Conservation (phyloP, 2,113 vertebrate genomes). For the Sebastes fasciatus region DNA sequence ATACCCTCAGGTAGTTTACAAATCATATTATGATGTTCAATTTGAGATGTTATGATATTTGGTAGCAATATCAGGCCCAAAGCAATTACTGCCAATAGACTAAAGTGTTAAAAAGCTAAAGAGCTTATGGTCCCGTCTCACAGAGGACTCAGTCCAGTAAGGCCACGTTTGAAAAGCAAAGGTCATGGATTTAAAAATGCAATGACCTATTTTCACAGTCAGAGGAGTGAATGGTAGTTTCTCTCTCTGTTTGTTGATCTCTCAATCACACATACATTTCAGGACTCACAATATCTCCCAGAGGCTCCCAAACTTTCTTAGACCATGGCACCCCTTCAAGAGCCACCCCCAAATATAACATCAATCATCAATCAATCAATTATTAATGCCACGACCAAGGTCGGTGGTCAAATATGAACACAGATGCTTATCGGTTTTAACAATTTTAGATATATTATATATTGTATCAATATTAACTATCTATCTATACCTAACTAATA, state of each 20-base stretch:
- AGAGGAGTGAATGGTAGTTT: neutral
- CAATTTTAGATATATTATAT: neutral
- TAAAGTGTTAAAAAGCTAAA: conserved; percentile 55
- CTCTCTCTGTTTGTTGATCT: conserved; percentile 2
- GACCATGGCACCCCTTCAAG: neutral
- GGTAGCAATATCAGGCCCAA: conserved; percentile 10
- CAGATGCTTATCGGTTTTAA: neutral
- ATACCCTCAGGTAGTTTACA: conserved; percentile 2
- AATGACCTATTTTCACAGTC: conserved; percentile 55
- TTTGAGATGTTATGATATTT: conserved; percentile 30
- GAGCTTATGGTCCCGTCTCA: conserved; percentile 34
- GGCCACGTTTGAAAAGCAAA: conserved; percentile 42
- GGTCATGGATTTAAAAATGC: conserved; percentile 38
- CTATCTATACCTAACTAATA: neutral
- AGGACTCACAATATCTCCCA: neutral
- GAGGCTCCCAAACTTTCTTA: neutral
- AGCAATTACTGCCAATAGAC: conserved; percentile 21
- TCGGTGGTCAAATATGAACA: neutral
- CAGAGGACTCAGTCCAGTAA: conserved; percentile 25
- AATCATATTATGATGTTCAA: conserved; percentile 21
- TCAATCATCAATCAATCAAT: too few relatives aligned
- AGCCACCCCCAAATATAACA: neutral
- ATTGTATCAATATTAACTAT: neutral
- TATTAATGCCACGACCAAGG: too few relatives aligned
- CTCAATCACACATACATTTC: neutral